Base-by-base conservation (phyloP, 1,140 invertebrate species). In the Leptinotarsa texana region DNA sequence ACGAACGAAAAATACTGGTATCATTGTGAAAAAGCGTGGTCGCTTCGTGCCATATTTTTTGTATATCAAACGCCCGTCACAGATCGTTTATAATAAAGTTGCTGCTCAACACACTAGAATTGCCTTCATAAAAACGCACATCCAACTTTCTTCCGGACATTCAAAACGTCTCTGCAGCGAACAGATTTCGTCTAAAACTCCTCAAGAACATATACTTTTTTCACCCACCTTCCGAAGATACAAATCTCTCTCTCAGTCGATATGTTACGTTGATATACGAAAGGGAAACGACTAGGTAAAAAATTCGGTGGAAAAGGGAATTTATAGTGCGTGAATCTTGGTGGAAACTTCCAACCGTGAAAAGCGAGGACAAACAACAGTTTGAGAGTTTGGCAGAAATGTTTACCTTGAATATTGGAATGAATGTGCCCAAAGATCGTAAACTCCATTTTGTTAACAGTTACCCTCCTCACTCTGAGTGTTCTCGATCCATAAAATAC, bases 311-410 rank as follows among this genome's bases (percentile, higher is more conserved):
- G 63, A 66, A 63, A 66, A 66, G 63, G 22, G 24, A 66, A 66
- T 66, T 66, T 66, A 66, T 66, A 66, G 63, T 66, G 63, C 63
- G 63, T 66, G 63, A 66, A 66, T 66, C 21, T 66, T 66, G 63
- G n/a, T 33, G 63, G 63, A 66, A 66, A 66, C 63, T 66, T 22
- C 22, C n/a, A 66, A 15, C 63, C 63, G 63, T 66, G 63, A 66
- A 66, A 66, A 33, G 17, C 21, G 15, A 66, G n/a, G 63, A 66
- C 63, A 66, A 66, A 66, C 63, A 66, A 66, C 63, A 66, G 63
- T 66, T 66, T 22, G 63, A 8, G 63, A 66, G 11, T 66, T 66
- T 22, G 63, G 22, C 13, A 66, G 51, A 33, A 66, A 66, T 66
- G 63, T 66, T 66, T 66, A 66, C 27, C 63, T 66, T 66, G 21